Evolutionary conservation across 2,797 vertebrate species (phyloP), one percentile per base, ranked within the genome.

Genomic region (Megaceryle alcyon): DNA sequence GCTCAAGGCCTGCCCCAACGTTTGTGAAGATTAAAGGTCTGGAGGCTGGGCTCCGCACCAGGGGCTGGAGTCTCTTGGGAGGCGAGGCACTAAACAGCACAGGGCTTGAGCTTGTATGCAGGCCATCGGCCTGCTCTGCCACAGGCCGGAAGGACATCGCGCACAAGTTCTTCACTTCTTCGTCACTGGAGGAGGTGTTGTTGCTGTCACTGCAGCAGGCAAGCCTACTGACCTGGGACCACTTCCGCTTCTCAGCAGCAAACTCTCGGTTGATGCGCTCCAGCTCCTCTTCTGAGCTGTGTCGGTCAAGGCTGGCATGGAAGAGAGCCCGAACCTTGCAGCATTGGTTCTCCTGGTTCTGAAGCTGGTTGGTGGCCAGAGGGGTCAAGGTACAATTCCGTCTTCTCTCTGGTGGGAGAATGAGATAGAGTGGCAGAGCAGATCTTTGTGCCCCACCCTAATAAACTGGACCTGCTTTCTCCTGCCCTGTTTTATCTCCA

Each of bases 31-130:
- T 98, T 77, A 99, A 98, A 79, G 98, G 98, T 61, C 98, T 98
- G 35, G 97, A 91, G 64, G 97, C 92, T 23, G 98, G 96, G 33
- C 97, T 98, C 37, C 98, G 98, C 69, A 97, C 98, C 88, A 98
- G 97, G 10, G 98, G 98, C 94, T 98, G 98, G 77, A 99, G 98
- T 98, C 98, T 98, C 86, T 98, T 98, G 28, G 99, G 99, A 41
- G 99, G 99, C 69, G 99, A 99, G 92, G 99, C 99, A 97, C 99
- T 99, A 96, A 99, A 99, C 53, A 98, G 98, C 85, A 99, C 98
- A 0, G 99, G 99, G 92, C 99, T 99, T 3, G 98, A 97, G 69
- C 98, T 98, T 63, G 98, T 95, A 0, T 97, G 96, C 78, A 98
- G 81, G 60, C 98, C 95, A 4, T 98, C 89, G 0, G 92, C 91